phyloP scores from a whole-genome alignment of 2,113 vertebrate species.

The Thamnophis sirtalis region DNA sequence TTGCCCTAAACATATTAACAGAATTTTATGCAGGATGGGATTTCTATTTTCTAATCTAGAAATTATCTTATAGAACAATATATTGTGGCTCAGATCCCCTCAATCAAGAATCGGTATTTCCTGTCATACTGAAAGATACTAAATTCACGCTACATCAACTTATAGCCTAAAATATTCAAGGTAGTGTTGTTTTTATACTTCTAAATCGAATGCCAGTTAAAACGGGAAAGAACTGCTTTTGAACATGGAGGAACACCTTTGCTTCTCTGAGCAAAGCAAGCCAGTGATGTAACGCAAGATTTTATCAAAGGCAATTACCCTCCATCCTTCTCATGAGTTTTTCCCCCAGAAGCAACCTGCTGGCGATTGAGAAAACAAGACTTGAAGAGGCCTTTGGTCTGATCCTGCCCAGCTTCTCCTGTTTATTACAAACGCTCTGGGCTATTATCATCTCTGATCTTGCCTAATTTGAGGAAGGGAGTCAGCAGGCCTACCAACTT shows the following conservation, averaged over 20 bases:
- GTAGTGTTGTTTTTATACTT: background rate
- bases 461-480: background rate
- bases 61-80: background rate
- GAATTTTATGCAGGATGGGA: background rate
- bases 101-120: background rate
- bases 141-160: background rate
- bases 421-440: background rate
- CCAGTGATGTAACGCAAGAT: background rate
- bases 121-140: background rate
- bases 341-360: background rate
- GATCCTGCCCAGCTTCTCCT: background rate
- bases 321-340: background rate
- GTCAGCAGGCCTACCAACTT: background rate
- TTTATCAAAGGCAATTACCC: background rate
- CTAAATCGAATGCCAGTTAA: background rate
- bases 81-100: background rate
- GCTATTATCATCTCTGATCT: background rate
- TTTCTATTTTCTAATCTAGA: background rate
- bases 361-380: background rate
- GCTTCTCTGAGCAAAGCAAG: background rate
- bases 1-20: background rate
- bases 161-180: background rate
- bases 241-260: too few species aligned
- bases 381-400: background rate
- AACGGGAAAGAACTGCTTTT: background rate